Base-by-base conservation (phyloP, 1,140 invertebrate genomes). In the Frieseomelitta varia region DNA sequence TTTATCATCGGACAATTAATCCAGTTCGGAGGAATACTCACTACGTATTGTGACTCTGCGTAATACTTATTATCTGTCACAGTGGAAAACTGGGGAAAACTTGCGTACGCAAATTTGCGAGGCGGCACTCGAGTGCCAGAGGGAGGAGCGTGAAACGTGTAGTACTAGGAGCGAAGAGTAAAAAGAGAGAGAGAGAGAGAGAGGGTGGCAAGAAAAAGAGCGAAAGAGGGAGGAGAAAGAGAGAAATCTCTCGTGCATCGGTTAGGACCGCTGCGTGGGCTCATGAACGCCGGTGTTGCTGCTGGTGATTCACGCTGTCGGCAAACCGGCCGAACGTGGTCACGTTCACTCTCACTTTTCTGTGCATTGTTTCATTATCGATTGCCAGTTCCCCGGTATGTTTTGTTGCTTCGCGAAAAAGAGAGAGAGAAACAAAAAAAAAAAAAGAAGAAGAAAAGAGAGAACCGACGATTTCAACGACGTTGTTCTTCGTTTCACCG, bases 241-340 rank as follows among this genome's bases (percentile, higher is more conserved):
- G 76, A 87, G 75, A 75, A 61, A 85, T 85, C 58, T 61, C 82
- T n/a, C 84, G 84, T 67, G 87, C 84, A 79, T 89, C 88, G 78
- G 89, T 73, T 80, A 79, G 80, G 67, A 73, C 47, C 85, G 84
- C 86, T 86, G 84, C 86, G 85, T 87, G 81, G 87, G 80, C 68
- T 77, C 74, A 79, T 77, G 86, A 91, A 89, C 53, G 85, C 81
- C 85, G 83, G 84, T 85, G 58, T 77, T 77, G 87, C 69, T 85
- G 86, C 79, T 85, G 90, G 89, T 92, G 92, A 92, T 92, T 92
- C 92, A 92, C 91, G 79, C 90, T 75, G 84, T 88, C 84, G 88
- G 78, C 81, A 84, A 86, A 86, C 86, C 88, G 82, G 88, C 79
- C 80, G 72, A 85, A 88, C 88, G 81, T 78, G 79, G 85, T 84